Evolutionary conservation across 37 sponge, comb jelly and placozoan genomes (phyloP).

Genomic region (Aphrocallistes beatrix): DNA sequence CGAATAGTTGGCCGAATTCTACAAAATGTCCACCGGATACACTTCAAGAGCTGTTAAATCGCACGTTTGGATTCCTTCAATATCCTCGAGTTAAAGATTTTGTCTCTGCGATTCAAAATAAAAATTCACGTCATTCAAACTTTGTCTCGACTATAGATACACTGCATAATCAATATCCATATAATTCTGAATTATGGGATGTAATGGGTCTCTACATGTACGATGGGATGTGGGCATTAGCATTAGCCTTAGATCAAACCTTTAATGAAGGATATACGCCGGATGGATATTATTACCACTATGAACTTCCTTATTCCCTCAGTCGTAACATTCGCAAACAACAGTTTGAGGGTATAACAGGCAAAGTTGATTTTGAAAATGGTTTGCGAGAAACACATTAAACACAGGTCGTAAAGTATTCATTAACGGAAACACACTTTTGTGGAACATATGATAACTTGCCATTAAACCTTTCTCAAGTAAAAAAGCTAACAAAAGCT

Average conservation of each 20-base stretch:
- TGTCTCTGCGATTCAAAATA: not conserved
- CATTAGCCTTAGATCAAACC: not conserved
- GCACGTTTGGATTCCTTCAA: not conserved
- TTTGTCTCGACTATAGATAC: not conserved
- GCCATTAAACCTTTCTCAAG: not conserved
- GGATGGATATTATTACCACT: not conserved
- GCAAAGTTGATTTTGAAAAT: not conserved
- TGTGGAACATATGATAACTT: not conserved
- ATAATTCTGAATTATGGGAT: not conserved
- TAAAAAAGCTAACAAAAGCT: not conserved
- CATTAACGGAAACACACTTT: not conserved
- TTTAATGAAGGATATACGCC: not conserved
- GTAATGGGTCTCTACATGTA: not conserved
- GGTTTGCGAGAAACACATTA: not conserved
- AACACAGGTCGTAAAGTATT: not conserved
- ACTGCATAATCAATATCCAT: not conserved
- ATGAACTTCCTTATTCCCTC: not conserved
- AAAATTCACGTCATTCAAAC: not conserved
- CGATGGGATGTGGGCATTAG: not conserved
- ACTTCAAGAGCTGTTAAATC: not conserved
- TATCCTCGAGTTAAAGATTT: not conserved
- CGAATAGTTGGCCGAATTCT: not conserved
- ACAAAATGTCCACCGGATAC: not conserved
- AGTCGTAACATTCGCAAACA: not conserved
- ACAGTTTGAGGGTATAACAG: not conserved